phyloP scores from a whole-genome alignment of 2,113 vertebrate species.

The Sigmodon hispidus region DNA sequence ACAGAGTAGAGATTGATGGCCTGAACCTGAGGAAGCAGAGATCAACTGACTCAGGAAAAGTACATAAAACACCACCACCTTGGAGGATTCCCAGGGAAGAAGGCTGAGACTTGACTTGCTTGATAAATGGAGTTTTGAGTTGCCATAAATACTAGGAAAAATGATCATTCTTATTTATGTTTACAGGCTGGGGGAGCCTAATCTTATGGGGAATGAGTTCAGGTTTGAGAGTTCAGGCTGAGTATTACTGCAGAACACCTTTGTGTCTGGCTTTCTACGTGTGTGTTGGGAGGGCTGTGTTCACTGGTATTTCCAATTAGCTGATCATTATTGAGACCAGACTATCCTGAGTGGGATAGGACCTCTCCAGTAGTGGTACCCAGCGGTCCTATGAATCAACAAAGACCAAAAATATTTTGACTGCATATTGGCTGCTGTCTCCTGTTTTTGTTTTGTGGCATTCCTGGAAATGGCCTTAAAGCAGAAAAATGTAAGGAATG shows the following conservation, averaged over 20 bases:
- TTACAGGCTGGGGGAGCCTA: constrained; percentile 2
- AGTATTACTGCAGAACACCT: neutral
- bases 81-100: constrained; percentile 55
- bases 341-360: neutral
- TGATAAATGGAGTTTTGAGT: constrained; percentile 62
- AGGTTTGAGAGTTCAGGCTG: constrained; percentile 15
- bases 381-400: neutral
- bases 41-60: constrained; percentile 61
- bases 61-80: constrained; percentile 53
- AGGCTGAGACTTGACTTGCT: neutral
- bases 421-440: neutral
- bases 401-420: neutral
- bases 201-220: constrained; percentile 10
- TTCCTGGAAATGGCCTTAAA: constrained; percentile 55
- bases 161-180: constrained; percentile 67
- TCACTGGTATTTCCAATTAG: constrained; percentile 11
- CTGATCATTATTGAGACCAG: neutral
- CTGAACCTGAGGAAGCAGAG: neutral
- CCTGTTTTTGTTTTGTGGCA: neutral
- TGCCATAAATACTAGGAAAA: constrained; percentile 57
- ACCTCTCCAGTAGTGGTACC: neutral
- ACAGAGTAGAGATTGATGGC: constrained; percentile 46
- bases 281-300: neutral
- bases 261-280: neutral
- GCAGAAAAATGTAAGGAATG: constrained; percentile 1